Evolutionary conservation across 2,113 vertebrate species (phyloP).

Genomic region (Prietella phreatophila): DNA sequence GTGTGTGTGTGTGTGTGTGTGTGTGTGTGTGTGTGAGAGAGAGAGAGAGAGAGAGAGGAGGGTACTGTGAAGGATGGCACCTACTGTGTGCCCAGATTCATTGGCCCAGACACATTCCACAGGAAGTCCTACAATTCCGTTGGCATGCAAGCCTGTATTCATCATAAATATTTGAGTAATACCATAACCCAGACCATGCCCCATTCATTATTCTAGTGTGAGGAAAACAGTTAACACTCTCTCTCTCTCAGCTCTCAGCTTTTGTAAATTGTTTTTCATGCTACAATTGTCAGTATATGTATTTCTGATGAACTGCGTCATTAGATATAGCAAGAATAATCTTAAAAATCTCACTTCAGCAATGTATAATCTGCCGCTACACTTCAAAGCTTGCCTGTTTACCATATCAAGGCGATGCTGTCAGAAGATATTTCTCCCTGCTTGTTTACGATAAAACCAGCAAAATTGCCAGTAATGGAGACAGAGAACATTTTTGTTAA

Average conservation of each 20-base stretch:
- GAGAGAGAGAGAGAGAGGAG: conserved; percentile 13
- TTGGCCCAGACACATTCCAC: conserved; percentile 54
- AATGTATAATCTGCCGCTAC: conserved; percentile 56
- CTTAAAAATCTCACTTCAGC: conserved; percentile 63
- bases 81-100: conserved; percentile 44
- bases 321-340: conserved; percentile 65
- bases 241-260: conserved; percentile 26
- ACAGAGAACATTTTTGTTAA: conserved; percentile 62
- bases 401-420: conserved; percentile 63
- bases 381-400: conserved; percentile 64
- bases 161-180: conserved; percentile 63
- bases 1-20: conserved; percentile 27
- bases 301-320: conserved; percentile 62
- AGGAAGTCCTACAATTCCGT: conserved; percentile 54
- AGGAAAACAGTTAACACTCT: conserved; percentile 49
- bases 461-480: conserved; percentile 60
- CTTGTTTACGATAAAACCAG: conserved; percentile 60
- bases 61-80: conserved; percentile 52
- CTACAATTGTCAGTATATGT: conserved; percentile 59
- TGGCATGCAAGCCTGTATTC: conserved; percentile 52
- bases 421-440: conserved; percentile 58
- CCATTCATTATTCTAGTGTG: conserved; percentile 57
- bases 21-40: background rate
- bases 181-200: conserved; percentile 56
- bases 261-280: conserved; percentile 57